phyloP scores from a whole-genome alignment of 1,140 invertebrate genomes.

The Rhopalosiphum maidis region DNA sequence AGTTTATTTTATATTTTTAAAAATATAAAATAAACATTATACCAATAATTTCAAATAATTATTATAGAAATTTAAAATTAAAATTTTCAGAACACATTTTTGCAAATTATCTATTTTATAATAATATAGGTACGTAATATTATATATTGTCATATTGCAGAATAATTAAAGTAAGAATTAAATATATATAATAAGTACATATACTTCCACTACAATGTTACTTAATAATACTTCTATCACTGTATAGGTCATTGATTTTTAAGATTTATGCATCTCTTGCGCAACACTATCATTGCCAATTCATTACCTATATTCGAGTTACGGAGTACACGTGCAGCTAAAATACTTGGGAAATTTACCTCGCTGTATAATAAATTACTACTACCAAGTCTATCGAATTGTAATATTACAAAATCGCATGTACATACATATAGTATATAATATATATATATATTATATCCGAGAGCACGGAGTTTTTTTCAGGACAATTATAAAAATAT shows the following conservation, averaged over 20 bases:
- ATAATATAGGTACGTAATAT: too few relatives aligned
- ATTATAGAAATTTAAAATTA: background rate
- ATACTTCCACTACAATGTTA: background rate
- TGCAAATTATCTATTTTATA: too few relatives aligned
- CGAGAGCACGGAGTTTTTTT: background rate
- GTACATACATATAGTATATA: background rate
- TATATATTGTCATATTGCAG: too few relatives aligned
- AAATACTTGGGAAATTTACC: constrained; percentile 15
- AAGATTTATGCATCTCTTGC: constrained; percentile 18
- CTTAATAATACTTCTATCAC: background rate
- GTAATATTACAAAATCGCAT: constrained; percentile 9
- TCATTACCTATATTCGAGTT: constrained; percentile 10
- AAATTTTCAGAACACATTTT: too few relatives aligned
- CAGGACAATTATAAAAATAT: background rate
- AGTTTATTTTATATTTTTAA: too few relatives aligned
- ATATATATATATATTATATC: background rate
- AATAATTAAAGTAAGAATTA: background rate
- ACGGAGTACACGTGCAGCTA: background rate
- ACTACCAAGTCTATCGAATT: background rate
- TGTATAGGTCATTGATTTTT: constrained; percentile 40
- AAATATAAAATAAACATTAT: too few relatives aligned
- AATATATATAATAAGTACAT: background rate
- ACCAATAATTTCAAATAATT: background rate
- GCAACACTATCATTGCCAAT: constrained; percentile 36
- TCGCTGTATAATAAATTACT: constrained; percentile 33